phyloP scores from a whole-genome alignment of 2,888 invertebrate genomes.

The Ennomos fuscantarius region DNA sequence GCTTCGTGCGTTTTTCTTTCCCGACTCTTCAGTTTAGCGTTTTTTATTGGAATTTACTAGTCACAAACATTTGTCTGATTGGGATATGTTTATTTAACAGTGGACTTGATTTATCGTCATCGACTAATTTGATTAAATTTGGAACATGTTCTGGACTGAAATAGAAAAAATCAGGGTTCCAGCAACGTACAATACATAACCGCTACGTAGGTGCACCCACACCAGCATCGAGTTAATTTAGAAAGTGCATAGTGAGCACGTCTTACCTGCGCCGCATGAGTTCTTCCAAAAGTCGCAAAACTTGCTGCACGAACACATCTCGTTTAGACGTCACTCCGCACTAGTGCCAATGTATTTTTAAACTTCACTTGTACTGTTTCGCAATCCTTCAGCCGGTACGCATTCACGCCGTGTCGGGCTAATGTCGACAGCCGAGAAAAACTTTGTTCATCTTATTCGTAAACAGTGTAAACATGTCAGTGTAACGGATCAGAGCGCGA shows the following conservation, averaged over 20 bases:
- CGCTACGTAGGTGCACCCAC: background rate
- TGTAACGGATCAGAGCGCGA: conserved; percentile 65
- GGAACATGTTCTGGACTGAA: conserved; percentile 20
- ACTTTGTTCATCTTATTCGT: conserved; percentile 61
- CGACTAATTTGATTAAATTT: conserved; percentile 12
- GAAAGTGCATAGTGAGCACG: conserved; percentile 51
- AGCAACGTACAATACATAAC: background rate
- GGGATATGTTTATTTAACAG: no score
- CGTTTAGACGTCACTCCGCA: conserved; percentile 71
- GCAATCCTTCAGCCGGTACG: conserved; percentile 75
- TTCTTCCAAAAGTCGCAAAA: conserved; percentile 82
- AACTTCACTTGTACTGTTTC: conserved; percentile 84
- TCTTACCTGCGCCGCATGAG: conserved; percentile 81
- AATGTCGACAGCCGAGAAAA: conserved; percentile 62
- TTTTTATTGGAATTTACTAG: no score
- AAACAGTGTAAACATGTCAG: conserved; percentile 69
- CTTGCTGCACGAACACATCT: conserved; percentile 82
- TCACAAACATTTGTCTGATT: no score
- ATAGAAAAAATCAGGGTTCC: conserved; percentile 50
- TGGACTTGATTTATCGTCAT: background rate
- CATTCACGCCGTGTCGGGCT: conserved; percentile 65
- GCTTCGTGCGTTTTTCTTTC: background rate
- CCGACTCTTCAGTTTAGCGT: no score
- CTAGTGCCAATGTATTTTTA: conserved; percentile 83
- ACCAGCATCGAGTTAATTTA: conserved; percentile 40